Conservation (phyloP, 1,140 invertebrate genomes). For the Drosophila asahinai region DNA sequence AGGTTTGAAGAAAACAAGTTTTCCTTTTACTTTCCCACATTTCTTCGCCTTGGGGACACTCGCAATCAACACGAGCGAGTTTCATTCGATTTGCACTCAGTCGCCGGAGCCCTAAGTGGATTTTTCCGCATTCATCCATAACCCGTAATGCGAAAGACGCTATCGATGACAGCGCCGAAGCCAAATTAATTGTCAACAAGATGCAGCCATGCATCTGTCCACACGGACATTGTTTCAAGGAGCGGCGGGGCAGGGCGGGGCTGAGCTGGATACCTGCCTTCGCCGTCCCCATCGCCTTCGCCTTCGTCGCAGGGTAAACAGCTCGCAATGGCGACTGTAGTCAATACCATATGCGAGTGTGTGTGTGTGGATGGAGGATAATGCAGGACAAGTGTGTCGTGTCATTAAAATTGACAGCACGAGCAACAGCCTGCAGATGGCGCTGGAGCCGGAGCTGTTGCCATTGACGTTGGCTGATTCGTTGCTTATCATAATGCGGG, state of each 20-base stretch:
- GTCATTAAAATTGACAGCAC: slow-evolving; percentile 75
- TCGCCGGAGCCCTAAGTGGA: slow-evolving; percentile 34
- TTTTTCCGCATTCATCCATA: slow-evolving; percentile 39
- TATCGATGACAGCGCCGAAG: slow-evolving; percentile 60
- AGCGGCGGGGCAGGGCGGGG: slow-evolving; percentile 1
- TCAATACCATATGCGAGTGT: slow-evolving; percentile 40
- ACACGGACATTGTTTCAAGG: slow-evolving; percentile 57
- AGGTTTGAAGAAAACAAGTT: slow-evolving; percentile 1
- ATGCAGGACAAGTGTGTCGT: slow-evolving; percentile 51
- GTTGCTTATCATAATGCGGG: slow-evolving; percentile 32
- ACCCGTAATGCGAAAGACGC: slow-evolving; percentile 54
- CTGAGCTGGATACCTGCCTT: neutral
- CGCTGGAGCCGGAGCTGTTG: slow-evolving; percentile 48
- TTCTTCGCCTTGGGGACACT: slow-evolving; percentile 9
- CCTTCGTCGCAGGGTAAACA: slow-evolving; percentile 22
- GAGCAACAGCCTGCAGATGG: slow-evolving; percentile 64
- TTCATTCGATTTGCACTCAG: slow-evolving; percentile 39
- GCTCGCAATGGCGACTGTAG: slow-evolving; percentile 22
- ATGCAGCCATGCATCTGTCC: slow-evolving; percentile 63
- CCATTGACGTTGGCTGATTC: slow-evolving; percentile 55
- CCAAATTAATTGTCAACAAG: slow-evolving; percentile 81
- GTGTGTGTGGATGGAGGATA: slow-evolving; percentile 21
- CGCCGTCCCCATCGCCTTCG: neutral
- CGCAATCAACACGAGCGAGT: slow-evolving; percentile 34
- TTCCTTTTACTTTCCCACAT: slow-evolving; percentile 2